Percentiles rank a stretch among this genome's conserved stretches.
Conservation (phyloP, 2,113 vertebrate species). For the Sylvicapra grimmia region DNA sequence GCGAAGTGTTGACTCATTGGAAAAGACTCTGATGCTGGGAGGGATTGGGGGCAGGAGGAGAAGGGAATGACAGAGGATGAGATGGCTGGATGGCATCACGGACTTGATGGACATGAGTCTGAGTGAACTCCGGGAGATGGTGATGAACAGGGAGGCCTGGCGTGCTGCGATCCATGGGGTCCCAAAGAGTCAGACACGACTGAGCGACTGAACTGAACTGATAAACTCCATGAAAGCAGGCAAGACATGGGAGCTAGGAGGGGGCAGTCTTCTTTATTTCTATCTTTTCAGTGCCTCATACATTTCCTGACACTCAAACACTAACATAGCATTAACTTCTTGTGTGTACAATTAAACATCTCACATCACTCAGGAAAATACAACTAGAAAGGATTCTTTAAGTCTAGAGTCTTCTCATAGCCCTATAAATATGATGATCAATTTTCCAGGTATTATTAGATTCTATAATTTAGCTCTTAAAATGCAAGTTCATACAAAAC, state of each 20-base stretch:
- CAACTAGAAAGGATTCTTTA: background rate
- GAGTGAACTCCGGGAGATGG: too few species aligned
- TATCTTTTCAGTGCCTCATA: background rate
- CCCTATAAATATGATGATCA: background rate
- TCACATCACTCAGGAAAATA: background rate
- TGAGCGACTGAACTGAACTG: too few species aligned
- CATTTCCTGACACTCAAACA: background rate
- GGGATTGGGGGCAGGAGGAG: too few species aligned
- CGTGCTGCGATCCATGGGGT: too few species aligned
- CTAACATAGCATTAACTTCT: background rate
- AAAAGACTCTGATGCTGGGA: too few species aligned
- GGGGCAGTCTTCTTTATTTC: background rate
- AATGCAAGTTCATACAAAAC: background rate
- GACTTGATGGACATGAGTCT: too few species aligned
- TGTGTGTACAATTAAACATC: background rate
- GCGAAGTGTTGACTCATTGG: too few species aligned
- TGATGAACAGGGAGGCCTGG: too few species aligned
- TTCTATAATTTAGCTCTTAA: background rate
- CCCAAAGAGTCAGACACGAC: too few species aligned
- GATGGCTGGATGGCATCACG: too few species aligned
- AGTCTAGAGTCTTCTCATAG: background rate
- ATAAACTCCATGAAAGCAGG: background rate
- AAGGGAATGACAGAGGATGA: too few species aligned
- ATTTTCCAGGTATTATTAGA: background rate
- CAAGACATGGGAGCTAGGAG: background rate